A percentile compares a stretch with the other conserved stretches of the same genome.
phyloP scores from a whole-genome alignment of 2,888 invertebrate genomes.

The Allophyes oxyacanthae region DNA sequence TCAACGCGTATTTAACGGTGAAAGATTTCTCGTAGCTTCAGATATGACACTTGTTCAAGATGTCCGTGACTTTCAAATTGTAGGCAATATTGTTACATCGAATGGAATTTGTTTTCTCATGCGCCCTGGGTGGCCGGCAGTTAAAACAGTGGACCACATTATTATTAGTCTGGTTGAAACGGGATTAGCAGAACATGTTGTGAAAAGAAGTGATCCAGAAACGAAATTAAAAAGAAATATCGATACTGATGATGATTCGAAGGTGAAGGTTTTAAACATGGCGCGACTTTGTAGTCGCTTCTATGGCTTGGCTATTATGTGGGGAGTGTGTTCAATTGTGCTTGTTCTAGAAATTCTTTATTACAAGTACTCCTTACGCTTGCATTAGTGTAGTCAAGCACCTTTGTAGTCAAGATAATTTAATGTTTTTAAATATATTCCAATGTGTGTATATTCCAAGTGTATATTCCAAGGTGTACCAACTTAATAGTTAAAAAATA shows the following conservation, averaged over 20 bases:
- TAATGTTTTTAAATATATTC: too few relatives aligned
- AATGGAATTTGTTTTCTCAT: conserved; percentile 62
- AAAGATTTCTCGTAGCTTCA: conserved; percentile 63
- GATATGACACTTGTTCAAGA: conserved; percentile 52
- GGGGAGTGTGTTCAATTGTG: too few relatives aligned
- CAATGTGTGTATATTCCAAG: too few relatives aligned
- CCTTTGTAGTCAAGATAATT: too few relatives aligned
- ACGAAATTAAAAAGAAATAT: conserved; percentile 20
- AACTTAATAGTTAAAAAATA: too few relatives aligned
- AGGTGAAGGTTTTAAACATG: conserved; percentile 56
- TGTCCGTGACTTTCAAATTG: conserved; percentile 61
- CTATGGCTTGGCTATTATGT: too few relatives aligned
- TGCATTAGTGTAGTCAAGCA: too few relatives aligned
- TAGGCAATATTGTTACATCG: conserved; percentile 58
- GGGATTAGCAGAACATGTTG: conserved; percentile 60
- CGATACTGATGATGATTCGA: conserved; percentile 18
- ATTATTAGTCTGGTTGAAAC: conserved; percentile 61
- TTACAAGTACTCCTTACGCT: too few relatives aligned
- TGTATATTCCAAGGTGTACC: too few relatives aligned
- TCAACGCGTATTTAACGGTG: conserved; percentile 62
- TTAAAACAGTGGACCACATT: conserved; percentile 54
- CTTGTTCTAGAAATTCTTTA: too few relatives aligned
- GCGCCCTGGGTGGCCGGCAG: conserved; percentile 74
- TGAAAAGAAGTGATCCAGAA: conserved; percentile 32
- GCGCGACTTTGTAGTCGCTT: conserved; percentile 61